Evolutionary conservation across 1,140 invertebrate species (phyloP), one percentile per base, ranked within the genome.

Genomic region (Brachionus calyciflorus): DNA sequence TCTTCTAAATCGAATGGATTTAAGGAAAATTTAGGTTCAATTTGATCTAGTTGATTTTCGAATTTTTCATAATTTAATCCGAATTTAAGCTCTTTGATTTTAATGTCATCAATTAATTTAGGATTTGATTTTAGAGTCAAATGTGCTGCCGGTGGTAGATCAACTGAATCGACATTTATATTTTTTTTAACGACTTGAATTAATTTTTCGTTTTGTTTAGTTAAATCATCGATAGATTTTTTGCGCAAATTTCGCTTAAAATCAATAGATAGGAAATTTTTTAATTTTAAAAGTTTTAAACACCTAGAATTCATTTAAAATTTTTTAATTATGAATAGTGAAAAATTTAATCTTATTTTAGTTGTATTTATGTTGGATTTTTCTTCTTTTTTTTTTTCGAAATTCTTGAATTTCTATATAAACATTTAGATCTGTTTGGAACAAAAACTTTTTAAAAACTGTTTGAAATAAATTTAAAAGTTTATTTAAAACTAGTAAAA

Each of bases 291-390:
- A 33, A 60, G 19, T 37, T 30, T 60, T 37, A 60, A 17, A 17
- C 17, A 37, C 37, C 55, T 60, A 33, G 37, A 60, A 60, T 19
- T n/a, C 55, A 60, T 60, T 60, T 60, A 33, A 55, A 55, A 51
- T 55, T 60, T 60, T 12, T 49, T 49, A 49, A n/a, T 10, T n/a
- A 49, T 49, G 17, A 49, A n/a, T 17, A n/a, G 12, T n/a, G 12
- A n/a, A 12, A 21, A 21, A 7, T 49, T 6, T n/a, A n/a, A n/a
- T n/a, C n/a, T n/a, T n/a, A n/a, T n/a, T n/a, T n/a, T n/a, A n/a
- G n/a, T n/a, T n/a, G n/a, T n/a, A n/a, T n/a, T n/a, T n/a, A n/a
- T n/a, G n/a, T n/a, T n/a, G n/a, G n/a, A n/a, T n/a, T n/a, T n/a
- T n/a, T n/a, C n/a, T n/a, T n/a, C n/a, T n/a, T n/a, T n/a, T n/a